Percentiles rank a stretch among this genome's conserved stretches.
phyloP scores from a whole-genome alignment of 2,888 invertebrate species.

The Anorthoa munda region DNA sequence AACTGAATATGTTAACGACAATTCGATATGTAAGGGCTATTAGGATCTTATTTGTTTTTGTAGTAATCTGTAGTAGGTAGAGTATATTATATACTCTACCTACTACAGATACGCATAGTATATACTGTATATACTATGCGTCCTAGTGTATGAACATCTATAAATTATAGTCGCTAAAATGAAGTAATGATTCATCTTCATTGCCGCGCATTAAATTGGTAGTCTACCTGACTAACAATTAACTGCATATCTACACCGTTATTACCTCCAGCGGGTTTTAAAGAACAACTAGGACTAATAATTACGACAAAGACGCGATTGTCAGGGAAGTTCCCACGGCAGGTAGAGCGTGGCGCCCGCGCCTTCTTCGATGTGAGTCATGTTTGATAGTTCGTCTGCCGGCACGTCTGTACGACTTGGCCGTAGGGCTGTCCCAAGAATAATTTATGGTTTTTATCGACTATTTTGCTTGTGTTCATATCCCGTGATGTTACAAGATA shows the following conservation, averaged over 20 bases:
- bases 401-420: conserved; percentile 36
- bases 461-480: not conserved
- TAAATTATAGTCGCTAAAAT: not conserved
- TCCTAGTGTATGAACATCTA: too few relatives aligned
- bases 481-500: too few relatives aligned
- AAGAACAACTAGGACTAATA: conserved; percentile 31
- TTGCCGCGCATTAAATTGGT: not conserved
- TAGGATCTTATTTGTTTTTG: too few relatives aligned
- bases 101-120: too few relatives aligned
- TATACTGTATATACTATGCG: too few relatives aligned
- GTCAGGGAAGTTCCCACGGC: conserved; percentile 58
- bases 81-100: too few relatives aligned
- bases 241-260: conserved; percentile 5
- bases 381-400: conserved; percentile 51
- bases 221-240: not conserved
- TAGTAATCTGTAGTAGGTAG: too few relatives aligned
- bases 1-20: too few relatives aligned
- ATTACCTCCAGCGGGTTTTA: conserved; percentile 15
- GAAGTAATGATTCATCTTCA: too few relatives aligned
- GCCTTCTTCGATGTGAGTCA: conserved; percentile 53
- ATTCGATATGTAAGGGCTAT: too few relatives aligned
- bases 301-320: conserved; percentile 31
- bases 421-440: conserved; percentile 40
- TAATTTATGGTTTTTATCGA: not conserved
- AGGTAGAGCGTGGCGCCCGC: conserved; percentile 64